These are phyloP conservation scores for Laothoe populi DNA, from an alignment of 2,888 invertebrate genomes.

Conservation along the genomic window DNA sequence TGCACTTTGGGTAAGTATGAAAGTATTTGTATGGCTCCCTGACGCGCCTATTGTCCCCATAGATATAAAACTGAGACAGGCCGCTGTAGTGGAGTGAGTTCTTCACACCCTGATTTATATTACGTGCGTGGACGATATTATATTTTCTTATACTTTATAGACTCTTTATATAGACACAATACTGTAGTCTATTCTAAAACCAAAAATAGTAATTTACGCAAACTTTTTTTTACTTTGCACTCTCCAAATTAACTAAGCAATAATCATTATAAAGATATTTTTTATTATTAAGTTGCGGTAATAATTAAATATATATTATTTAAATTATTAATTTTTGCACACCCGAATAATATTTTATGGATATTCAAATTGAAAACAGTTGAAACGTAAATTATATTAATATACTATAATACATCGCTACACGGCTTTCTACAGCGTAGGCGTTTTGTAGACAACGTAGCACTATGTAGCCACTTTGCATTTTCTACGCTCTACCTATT, in stretches of 20 bases:
- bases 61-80: constrained; percentile 68
- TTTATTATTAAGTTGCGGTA: no score
- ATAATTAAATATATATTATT: no score
- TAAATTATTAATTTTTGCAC: no score
- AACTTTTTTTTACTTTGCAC: background rate
- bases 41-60: constrained; percentile 66
- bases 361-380: background rate
- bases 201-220: background rate
- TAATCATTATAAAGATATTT: no score
- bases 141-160: constrained; percentile 23
- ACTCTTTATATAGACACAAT: background rate
- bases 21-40: constrained; percentile 51
- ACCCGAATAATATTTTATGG: no score
- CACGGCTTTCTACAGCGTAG: constrained; percentile 22
- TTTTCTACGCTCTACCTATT: constrained; percentile 17
- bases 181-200: background rate
- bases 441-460: background rate
- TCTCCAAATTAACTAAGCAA: no score
- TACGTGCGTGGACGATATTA: constrained; percentile 27
- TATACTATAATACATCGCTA: background rate
- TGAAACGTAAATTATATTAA: background rate
- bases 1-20: constrained; percentile 32
- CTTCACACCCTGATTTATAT: constrained; percentile 61
- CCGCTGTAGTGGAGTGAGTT: constrained; percentile 56
- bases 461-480: constrained; percentile 8